A percentile compares a stretch with the other conserved stretches of the same genome.
Conservation (phyloP, 2,797 vertebrate species). For the Sebastes nivosus region DNA sequence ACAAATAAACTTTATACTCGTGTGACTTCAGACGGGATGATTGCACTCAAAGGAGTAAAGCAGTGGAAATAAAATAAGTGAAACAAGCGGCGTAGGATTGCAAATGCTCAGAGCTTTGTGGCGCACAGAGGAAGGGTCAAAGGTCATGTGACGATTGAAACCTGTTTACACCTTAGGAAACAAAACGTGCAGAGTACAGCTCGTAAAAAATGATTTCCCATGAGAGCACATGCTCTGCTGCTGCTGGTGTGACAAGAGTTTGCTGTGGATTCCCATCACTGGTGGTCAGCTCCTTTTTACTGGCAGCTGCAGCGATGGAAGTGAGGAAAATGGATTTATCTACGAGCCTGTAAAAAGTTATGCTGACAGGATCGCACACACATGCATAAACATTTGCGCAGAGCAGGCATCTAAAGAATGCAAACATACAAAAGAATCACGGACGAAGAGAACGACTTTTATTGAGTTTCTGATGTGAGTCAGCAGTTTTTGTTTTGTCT, state of each 20-base stretch:
- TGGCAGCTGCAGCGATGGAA: slow-evolving; percentile 33
- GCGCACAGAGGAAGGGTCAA: neutral
- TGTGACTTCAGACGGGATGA: neutral
- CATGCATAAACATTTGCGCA: slow-evolving; percentile 49
- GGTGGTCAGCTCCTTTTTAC: slow-evolving; percentile 28
- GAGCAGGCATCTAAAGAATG: slow-evolving; percentile 18
- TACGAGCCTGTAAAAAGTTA: slow-evolving; percentile 37
- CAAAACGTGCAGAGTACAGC: slow-evolving; percentile 3
- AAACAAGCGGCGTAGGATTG: neutral
- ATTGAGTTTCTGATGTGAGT: slow-evolving; percentile 8
- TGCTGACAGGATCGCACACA: slow-evolving; percentile 11
- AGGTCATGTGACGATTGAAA: slow-evolving; percentile 15
- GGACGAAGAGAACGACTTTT: slow-evolving; percentile 5
- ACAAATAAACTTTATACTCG: slow-evolving; percentile 7
- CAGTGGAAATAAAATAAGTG: neutral
- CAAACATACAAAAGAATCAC: slow-evolving; percentile 22
- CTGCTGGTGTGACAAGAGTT: slow-evolving; percentile 3
- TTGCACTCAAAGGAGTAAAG: slow-evolving; percentile 8
- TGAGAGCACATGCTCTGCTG: slow-evolving; percentile 13
- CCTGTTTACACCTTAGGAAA: slow-evolving; percentile 34
- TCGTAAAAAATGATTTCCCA: slow-evolving; percentile 46
- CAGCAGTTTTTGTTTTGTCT: slow-evolving; percentile 49
- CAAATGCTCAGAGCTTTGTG: neutral
- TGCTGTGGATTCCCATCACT: slow-evolving; percentile 38
- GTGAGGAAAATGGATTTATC: slow-evolving; percentile 47